Base-by-base conservation (phyloP, 2,113 vertebrate genomes). In the Burhinus bistriatus region DNA sequence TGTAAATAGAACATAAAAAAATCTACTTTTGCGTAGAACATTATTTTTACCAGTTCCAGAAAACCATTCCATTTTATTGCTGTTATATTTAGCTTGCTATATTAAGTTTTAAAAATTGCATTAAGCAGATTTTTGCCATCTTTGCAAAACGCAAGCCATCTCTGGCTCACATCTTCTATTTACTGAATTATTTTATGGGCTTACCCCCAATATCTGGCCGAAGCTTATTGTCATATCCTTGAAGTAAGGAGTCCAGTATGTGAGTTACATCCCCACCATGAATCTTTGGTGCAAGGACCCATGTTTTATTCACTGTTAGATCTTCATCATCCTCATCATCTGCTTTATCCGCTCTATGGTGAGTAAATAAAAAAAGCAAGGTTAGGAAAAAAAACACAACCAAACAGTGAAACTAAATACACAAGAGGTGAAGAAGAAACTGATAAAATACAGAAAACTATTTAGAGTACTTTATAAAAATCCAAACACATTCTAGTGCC, bases 271-370 rank as follows among this genome's bases (percentile, higher is more conserved):
- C 99, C 51, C 99, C 99, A 97, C 99, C 99, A 34, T 99, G 99
- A 96, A 99, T 98, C 98, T 99, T 99, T 44, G 99, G 99, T 69
- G 99, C 99, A 91, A 99, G 98, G 81, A 99, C 99, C 99, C 99
- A 99, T 20, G 99, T 99, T 98, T 99, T 99, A 95, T 99, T 99
- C 89, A 99, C 98, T 5, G 97, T 99, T 80, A 99, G 98, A 72
- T 99, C 99, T 85, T 99, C 99, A 94, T 99, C 99, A 42, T 99
- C 99, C 78, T 99, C 99, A 52, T 99, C 99, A 49, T 99, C 99
- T 93, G 98, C 95, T 98, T 99, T 99, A 96, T 99, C 99, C 87
- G 98, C 98, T 49, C 98, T 99, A 85, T 80, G 11, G 96, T 51
- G 20, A 49, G 29, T 70, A 26, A 93, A 93, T 70, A 2, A 51